phyloP scores from a whole-genome alignment of 2,888 invertebrate genomes.

The Mesorhabditis spiculigera region DNA sequence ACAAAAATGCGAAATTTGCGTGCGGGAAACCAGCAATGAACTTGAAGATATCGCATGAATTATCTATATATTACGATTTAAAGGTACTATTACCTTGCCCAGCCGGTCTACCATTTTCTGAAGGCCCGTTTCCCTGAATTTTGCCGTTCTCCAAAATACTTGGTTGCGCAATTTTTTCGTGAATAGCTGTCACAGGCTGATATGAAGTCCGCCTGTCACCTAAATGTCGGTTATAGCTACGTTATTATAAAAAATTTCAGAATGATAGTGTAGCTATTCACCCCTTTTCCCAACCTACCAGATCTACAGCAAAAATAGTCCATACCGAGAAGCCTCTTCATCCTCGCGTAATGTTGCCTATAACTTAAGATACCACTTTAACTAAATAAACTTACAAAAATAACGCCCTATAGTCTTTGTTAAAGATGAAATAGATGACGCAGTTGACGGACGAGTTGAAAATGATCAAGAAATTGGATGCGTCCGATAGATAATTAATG shows the following conservation, averaged over 20 bases:
- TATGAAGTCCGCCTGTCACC: neutral
- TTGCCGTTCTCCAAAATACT: neutral
- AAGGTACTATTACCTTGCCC: too few relatives aligned
- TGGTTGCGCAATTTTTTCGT: slow-evolving; percentile 1
- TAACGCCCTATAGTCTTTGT: slow-evolving; percentile 50
- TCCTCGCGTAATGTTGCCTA: slow-evolving; percentile 9
- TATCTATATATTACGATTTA: too few relatives aligned
- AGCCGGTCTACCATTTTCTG: too few relatives aligned
- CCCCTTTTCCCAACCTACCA: neutral
- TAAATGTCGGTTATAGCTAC: neutral
- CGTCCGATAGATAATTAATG: slow-evolving; percentile 54
- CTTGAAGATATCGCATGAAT: too few relatives aligned
- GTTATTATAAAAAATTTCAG: too few relatives aligned
- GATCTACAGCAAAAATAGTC: slow-evolving; percentile 11
- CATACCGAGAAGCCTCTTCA: slow-evolving; percentile 4
- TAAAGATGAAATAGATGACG: slow-evolving; percentile 56
- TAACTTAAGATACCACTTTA: neutral
- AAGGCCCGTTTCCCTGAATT: too few relatives aligned
- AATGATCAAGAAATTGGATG: slow-evolving; percentile 58
- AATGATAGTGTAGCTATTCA: too few relatives aligned
- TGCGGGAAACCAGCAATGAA: too few relatives aligned
- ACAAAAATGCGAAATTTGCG: too few relatives aligned
- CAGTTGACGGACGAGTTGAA: slow-evolving; percentile 58
- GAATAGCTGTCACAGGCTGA: neutral
- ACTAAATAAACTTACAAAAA: slow-evolving; percentile 27